These are phyloP conservation scores for Picathartes gymnocephalus DNA, from an alignment of 2,113 vertebrate genomes.

Conservation along the genomic window DNA sequence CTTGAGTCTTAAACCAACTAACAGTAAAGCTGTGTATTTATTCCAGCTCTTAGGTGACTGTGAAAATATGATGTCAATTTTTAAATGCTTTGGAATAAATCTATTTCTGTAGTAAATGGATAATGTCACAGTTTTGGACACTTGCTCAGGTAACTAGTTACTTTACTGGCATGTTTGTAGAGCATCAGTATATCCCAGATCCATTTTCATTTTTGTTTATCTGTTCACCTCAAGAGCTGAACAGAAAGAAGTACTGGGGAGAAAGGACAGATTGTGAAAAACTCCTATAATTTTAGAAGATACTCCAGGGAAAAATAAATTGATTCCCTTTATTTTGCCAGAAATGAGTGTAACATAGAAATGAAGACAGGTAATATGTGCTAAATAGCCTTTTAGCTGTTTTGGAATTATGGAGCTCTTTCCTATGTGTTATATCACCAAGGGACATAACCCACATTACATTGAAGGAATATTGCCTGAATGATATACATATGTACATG, in stretches of 20 bases:
- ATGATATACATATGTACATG: neutral
- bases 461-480: neutral
- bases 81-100: neutral
- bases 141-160: neutral
- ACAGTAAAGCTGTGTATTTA: neutral
- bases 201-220: neutral
- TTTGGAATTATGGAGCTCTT: neutral
- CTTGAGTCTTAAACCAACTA: neutral
- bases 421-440: neutral
- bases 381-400: neutral
- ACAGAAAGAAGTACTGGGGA: neutral
- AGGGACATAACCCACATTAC: neutral
- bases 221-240: neutral
- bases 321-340: neutral
- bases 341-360: neutral
- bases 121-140: neutral
- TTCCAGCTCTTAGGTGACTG: neutral
- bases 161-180: neutral
- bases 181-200: neutral
- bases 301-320: neutral
- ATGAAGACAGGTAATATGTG: neutral
- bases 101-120: neutral
- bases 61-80: neutral
- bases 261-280: neutral
- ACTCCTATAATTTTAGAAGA: neutral